These are phyloP conservation scores for Speoplatyrhinus poulsoni DNA, from an alignment of 2,113 vertebrate species.

Conservation along the genomic window DNA sequence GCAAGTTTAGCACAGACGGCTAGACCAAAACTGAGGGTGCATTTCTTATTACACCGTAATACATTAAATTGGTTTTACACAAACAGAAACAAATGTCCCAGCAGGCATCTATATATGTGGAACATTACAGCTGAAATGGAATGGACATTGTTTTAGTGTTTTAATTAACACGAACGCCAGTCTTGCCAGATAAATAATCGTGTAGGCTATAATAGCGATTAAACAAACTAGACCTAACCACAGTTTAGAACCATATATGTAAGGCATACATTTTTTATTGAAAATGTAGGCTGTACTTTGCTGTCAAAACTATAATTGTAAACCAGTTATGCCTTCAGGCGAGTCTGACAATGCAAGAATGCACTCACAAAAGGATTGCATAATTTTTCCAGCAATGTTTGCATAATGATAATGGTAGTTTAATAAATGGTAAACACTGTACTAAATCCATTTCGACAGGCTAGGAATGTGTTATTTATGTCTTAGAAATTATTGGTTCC, in stretches of 20 bases:
- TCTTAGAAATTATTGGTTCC: neutral
- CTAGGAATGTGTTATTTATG: conserved; percentile 8
- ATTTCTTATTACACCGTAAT: too few relatives aligned
- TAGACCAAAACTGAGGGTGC: conserved; percentile 38
- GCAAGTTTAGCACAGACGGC: conserved; percentile 52
- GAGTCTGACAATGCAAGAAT: conserved; percentile 22
- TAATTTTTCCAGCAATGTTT: neutral
- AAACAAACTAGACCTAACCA: too few relatives aligned
- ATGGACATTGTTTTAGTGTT: too few relatives aligned
- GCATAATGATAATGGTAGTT: conserved; percentile 9
- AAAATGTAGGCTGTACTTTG: conserved; percentile 34
- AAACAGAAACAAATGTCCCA: too few relatives aligned
- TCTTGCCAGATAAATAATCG: too few relatives aligned
- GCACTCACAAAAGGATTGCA: conserved; percentile 38
- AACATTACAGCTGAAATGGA: too few relatives aligned
- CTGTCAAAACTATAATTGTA: conserved; percentile 18
- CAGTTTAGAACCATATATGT: too few relatives aligned
- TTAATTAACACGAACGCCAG: too few relatives aligned
- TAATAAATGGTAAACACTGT: conserved; percentile 12
- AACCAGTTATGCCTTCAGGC: conserved; percentile 42
- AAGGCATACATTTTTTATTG: conserved; percentile 22
- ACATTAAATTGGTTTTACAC: too few relatives aligned
- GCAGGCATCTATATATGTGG: too few relatives aligned
- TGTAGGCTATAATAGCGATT: too few relatives aligned
- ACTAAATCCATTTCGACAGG: neutral